phyloP scores from a whole-genome alignment of 2,113 vertebrate genomes.

The Megaleporinus macrocephalus region DNA sequence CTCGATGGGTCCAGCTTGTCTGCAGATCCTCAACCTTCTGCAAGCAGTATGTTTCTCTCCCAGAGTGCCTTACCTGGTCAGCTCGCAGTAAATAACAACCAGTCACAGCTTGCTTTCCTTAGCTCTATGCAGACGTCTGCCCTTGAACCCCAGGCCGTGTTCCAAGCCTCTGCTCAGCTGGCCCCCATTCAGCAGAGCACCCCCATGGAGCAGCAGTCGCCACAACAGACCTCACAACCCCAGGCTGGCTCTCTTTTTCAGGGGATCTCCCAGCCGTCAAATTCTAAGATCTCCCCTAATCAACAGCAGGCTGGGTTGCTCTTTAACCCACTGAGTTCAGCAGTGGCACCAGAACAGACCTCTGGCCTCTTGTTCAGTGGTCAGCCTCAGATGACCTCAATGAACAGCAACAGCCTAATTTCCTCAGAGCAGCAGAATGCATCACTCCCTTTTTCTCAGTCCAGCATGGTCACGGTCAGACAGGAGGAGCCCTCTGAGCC shows the following conservation, averaged over 20 bases:
- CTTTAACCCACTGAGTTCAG: conserved; percentile 78
- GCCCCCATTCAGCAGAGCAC: conserved; percentile 85
- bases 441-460: conserved; percentile 87
- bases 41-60: conserved; percentile 87
- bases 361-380: conserved; percentile 75
- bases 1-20: conserved; percentile 82
- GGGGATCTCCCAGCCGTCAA: conserved; percentile 72
- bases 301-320: conserved; percentile 87
- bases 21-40: conserved; percentile 83
- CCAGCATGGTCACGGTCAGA: conserved; percentile 81
- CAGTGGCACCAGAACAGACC: conserved; percentile 81
- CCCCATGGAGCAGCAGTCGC: conserved; percentile 86
- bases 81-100: conserved; percentile 73
- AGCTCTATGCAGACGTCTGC: conserved; percentile 73
- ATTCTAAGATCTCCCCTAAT: conserved; percentile 74
- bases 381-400: conserved; percentile 76
- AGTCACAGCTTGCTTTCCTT: conserved; percentile 90
- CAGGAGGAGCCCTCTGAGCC: conserved; percentile 86
- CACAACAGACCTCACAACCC: conserved; percentile 82
- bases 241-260: conserved; percentile 84
- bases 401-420: conserved; percentile 74
- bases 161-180: conserved; percentile 75
- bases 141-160: conserved; percentile 76
- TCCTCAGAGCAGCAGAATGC: conserved; percentile 85
- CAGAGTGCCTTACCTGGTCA: conserved; percentile 82